These are phyloP conservation scores for Gymnorhina tibicen DNA, from an alignment of 2,113 vertebrate species.

Conservation along the genomic window DNA sequence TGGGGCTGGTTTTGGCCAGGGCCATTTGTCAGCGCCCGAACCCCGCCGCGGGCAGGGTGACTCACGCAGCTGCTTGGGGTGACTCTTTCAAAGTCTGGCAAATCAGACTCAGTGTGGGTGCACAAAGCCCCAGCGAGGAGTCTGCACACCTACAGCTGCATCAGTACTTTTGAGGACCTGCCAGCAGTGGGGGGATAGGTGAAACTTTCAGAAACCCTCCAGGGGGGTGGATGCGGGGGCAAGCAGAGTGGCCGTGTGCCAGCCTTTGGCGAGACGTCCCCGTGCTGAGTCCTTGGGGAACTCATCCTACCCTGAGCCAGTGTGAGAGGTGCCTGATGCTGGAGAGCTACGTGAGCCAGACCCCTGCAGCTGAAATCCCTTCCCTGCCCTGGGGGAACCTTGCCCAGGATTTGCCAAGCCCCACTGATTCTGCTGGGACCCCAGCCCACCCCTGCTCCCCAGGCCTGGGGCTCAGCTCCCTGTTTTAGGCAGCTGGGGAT, in stretches of 20 bases:
- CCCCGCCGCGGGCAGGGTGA: neutral
- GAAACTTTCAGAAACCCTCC: neutral
- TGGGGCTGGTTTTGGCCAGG: neutral
- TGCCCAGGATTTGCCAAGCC: neutral
- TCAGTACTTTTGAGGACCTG: neutral
- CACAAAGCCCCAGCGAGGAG: neutral
- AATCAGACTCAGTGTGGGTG: neutral
- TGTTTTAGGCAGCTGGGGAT: neutral
- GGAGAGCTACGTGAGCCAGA: accelerated
- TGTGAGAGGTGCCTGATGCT: neutral
- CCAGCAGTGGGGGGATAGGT: accelerated
- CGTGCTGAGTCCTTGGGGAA: neutral
- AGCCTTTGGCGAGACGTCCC: neutral
- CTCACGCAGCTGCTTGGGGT: neutral
- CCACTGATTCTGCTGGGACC: neutral
- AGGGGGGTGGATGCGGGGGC: accelerated
- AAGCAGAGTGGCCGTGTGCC: accelerated
- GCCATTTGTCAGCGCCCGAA: neutral
- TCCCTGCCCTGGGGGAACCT: neutral
- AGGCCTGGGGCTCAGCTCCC: neutral
- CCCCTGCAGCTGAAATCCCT: neutral
- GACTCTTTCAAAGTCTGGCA: neutral
- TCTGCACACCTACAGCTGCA: neutral
- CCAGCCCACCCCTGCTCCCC: neutral
- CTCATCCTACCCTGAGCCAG: neutral